Percentiles rank a stretch among this genome's conserved stretches.
Conservation (phyloP, 2,113 vertebrate genomes). For the Tachysurus fulvidraco region DNA sequence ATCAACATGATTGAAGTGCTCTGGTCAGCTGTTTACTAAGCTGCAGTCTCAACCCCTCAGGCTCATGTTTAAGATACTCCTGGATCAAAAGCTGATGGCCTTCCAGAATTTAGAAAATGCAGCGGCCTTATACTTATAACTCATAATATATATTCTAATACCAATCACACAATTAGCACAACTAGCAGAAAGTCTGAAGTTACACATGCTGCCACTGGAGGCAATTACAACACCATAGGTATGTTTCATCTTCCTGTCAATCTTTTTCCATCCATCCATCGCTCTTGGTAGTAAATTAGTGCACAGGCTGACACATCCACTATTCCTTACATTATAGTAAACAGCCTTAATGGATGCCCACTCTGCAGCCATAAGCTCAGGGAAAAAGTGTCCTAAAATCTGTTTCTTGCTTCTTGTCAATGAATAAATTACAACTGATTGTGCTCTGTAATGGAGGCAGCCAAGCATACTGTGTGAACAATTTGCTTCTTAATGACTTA, state of each 20-base stretch:
- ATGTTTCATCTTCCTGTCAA: conserved; percentile 35
- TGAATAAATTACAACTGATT: conserved; percentile 69
- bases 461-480: conserved; percentile 68
- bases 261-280: conserved; percentile 38
- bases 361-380: conserved; percentile 26
- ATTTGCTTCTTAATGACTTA: conserved; percentile 73
- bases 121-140: not conserved
- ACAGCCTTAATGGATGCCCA: conserved; percentile 35
- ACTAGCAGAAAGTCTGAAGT: conserved; percentile 16
- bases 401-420: conserved; percentile 53
- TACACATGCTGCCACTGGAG: not conserved
- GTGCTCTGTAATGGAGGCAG: conserved; percentile 68
- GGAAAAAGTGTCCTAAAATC: conserved; percentile 48
- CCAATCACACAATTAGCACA: not conserved
- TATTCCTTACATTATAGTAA: conserved; percentile 43
- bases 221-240: conserved; percentile 41
- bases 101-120: not conserved
- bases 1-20: conserved; percentile 39
- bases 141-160: not conserved
- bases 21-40: conserved; percentile 31
- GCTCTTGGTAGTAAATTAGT: conserved; percentile 50
- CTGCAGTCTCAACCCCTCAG: conserved; percentile 30
- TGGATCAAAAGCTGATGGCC: conserved; percentile 4
- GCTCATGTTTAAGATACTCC: conserved; percentile 25
- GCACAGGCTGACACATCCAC: conserved; percentile 46